Percentiles rank a stretch among this genome's conserved stretches.
Conservation (phyloP, 1,140 invertebrate genomes). For the Caenorhabditis latens region DNA sequence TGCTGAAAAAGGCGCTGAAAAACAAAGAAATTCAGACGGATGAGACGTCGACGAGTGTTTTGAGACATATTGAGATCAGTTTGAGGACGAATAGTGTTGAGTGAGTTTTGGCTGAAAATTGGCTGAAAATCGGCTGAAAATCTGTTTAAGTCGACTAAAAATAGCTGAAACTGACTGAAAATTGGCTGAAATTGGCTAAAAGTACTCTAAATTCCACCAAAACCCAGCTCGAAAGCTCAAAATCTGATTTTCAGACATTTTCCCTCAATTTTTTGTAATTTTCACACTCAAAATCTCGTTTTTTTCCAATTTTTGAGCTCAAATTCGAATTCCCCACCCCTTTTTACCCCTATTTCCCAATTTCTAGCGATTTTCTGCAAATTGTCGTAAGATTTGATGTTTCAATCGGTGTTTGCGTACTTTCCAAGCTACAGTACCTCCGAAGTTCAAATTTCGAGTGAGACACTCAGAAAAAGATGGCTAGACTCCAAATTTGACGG, state of each 20-base stretch:
- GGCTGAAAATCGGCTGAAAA: too few relatives aligned
- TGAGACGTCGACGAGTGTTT: conserved; percentile 95
- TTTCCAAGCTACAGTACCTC: not conserved
- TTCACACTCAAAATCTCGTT: too few relatives aligned
- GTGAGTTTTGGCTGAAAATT: conserved; percentile 64
- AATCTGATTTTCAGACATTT: too few relatives aligned
- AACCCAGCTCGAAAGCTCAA: too few relatives aligned
- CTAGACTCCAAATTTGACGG: not conserved
- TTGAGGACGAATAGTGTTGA: conserved; percentile 98
- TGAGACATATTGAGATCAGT: conserved; percentile 97
- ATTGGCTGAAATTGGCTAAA: not conserved
- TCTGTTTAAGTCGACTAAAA: not conserved
- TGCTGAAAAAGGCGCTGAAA: conserved; percentile 80
- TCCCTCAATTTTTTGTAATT: too few relatives aligned
- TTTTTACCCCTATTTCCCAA: not conserved
- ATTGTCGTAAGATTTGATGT: not conserved
- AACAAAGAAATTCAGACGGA: conserved; percentile 96
- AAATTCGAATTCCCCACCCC: not conserved
- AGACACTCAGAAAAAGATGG: not conserved
- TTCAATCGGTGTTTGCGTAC: not conserved
- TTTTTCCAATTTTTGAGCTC: not conserved
- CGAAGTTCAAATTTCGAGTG: not conserved
- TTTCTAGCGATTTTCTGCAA: not conserved
- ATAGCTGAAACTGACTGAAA: too few relatives aligned
- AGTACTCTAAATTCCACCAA: too few relatives aligned